Evolutionary conservation across 2,113 vertebrate species (phyloP), one percentile per base, ranked within the genome.

Genomic region (Nematolebias whitei): DNA sequence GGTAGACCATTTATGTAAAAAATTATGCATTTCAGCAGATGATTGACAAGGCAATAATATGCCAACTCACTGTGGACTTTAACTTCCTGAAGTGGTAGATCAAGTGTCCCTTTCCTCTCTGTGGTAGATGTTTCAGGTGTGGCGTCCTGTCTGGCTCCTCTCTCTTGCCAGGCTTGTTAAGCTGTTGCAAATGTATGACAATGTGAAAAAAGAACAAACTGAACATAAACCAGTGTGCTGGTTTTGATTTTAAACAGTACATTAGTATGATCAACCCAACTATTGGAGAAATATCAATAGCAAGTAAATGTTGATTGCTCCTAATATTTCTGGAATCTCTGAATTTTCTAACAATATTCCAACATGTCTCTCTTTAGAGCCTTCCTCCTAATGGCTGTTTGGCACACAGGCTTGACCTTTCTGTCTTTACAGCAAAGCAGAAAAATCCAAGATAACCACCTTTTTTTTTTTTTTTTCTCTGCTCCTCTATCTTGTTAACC

Each of bases 251-350:
- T 69, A 62, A 83, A 74, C 47, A 47, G 40, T 52, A 75, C 79
- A 77, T 75, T 68, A 71, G 79, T 15, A 61, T 56, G 49, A 68
- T 71, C 49, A 83, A 64, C 68, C 63, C 57, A 50, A 80, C 49
- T 63, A 24, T 41, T 65, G 47, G 65, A 78, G 66, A 78, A 54
- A 41, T 59, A 82, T 76, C 16, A 6, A 53, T 68, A 76, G 82
- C 82, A 29, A 89, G 85, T 85, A 80, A 82, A 69, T 77, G 49
- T 83, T 81, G 77, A 75, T 68, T 60, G 61, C 48, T 51, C 50
- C 67, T 75, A 74, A 72, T 68, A 72, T 74, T 77, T 39, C 62
- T 67, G 68, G 63, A 85, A 71, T 48, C 38, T 26, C 12, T 22
- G 15, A 44, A 65, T 40, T 20, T 20, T 70, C 48, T 20, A 20